Base-by-base conservation (phyloP, 1,140 invertebrate genomes). In the Magallana angulata region DNA sequence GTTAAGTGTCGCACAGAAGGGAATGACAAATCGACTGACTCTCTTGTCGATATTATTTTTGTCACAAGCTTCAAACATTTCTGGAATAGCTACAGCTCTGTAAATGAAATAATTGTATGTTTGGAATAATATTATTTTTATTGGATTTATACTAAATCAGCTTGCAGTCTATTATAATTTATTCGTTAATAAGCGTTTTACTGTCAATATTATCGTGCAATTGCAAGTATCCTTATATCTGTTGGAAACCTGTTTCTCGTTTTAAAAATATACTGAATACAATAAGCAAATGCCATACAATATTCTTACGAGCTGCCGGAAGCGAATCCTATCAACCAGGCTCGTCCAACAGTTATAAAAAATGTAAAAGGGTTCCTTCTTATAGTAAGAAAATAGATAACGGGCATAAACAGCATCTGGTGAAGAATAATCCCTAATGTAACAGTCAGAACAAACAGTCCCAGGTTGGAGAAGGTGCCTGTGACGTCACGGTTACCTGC, bases 1-100 rank as follows among this genome's bases (percentile, higher is more conserved):
- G 94, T 98, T 99, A 91, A 98, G 97, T 90, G 98, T 98, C 92
- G 97, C 97, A 24, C 98, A 98, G 89, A 98, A 97, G 0, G 98
- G 98, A 7, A 99, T 95, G 14, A 98, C 97, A 95, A 98, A 98
- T 85, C 97, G 64, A 6, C 89, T 83, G 2, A 94, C 90, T 30
- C 92, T 76, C 57, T 85, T 89, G 76, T 91, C 93, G 24, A 93
- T 88, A 56, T 91, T 90, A 16, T 89, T 90, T 0, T 85, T 89
- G 60, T 91, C 92, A 58, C 92, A 93, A 7, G 91, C 85, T 12
- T 88, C 36, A 16, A 93, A 84, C 92, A 93, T 92, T 57, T 93
- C 92, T 2, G 93, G 93, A 11, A 94, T 91, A 4, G 92, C 93
- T 1, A 93, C 92, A 11, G 93, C 92, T 18, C 93, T 93, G 88